These are phyloP conservation scores for Lucifuga dentata DNA, from an alignment of 2,113 vertebrate genomes.

Conservation along the genomic window DNA sequence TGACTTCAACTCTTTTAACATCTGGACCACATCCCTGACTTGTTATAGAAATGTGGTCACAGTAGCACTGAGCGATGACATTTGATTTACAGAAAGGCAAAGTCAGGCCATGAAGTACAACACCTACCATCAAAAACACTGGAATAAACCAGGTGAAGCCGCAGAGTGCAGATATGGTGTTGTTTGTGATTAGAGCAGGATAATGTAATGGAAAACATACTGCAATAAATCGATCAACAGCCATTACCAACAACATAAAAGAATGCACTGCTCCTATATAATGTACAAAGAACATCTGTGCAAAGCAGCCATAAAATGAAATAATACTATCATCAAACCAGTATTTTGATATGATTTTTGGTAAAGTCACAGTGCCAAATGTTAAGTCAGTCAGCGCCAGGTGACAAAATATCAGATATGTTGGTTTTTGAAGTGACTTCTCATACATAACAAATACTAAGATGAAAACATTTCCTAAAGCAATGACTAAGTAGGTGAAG, in stretches of 20 bases:
- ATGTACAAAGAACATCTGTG: constrained; percentile 79
- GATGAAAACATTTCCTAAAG: constrained; percentile 73
- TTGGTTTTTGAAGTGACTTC: constrained; percentile 75
- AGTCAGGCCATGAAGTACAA: constrained; percentile 26
- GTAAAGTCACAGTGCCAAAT: constrained; percentile 73
- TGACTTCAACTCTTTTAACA: background rate
- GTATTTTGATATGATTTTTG: constrained; percentile 72
- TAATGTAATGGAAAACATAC: constrained; percentile 75
- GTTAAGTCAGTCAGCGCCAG: constrained; percentile 75
- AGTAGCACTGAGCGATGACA: constrained; percentile 74
- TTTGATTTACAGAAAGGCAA: constrained; percentile 74
- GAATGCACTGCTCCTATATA: constrained; percentile 70
- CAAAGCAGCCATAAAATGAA: constrained; percentile 70
- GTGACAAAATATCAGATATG: constrained; percentile 79
- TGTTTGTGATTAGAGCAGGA: constrained; percentile 63
- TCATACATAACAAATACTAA: constrained; percentile 62
- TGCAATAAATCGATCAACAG: constrained; percentile 75
- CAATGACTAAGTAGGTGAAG: constrained; percentile 63
- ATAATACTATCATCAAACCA: constrained; percentile 59
- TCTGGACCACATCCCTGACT: constrained; percentile 62
- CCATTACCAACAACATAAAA: constrained; percentile 76
- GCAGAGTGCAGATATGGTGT: constrained; percentile 58
- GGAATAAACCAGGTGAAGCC: constrained; percentile 66
- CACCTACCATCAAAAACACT: constrained; percentile 38
- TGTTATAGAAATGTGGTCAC: constrained; percentile 64